Evolutionary conservation across 2,797 vertebrate species (phyloP), one percentile per base, ranked within the genome.

Genomic region (Fringilla coelebs): DNA sequence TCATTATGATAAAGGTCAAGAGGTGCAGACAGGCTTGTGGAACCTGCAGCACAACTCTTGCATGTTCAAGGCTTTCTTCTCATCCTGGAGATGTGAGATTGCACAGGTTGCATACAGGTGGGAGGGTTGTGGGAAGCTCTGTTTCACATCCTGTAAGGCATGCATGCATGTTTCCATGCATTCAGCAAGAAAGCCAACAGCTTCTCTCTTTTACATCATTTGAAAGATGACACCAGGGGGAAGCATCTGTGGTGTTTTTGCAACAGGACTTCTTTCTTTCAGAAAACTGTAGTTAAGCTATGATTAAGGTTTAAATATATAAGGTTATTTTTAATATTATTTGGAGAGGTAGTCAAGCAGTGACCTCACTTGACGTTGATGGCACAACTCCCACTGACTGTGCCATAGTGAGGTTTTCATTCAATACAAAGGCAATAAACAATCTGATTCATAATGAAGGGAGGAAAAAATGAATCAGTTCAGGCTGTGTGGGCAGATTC

Each of bases 391-490:
- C 83, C 85, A 62, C 62, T 54, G 91, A 20, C 72, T 78, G 65
- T 48, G 62, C 76, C 20, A 4, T 7, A 48, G 58, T 77, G 62
- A 38, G 85, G 31, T 75, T 94, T 94, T 88, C 85, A 96, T 86
- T 95, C 91, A 94, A 45, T 63, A 81, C 85, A 91, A 90, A 76
- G n/a, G 55, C 77, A 80, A 78, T 92, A 75, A 95, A 51, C 70
- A 40, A 52, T 75, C 65, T 85, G 72, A 88, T 86, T 96, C 73
- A 73, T 88, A 58, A 60, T 20, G 34, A 76, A 88, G 22, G 62
- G 28, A 94, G 66, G 72, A 91, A 93, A 88, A 81, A 40, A 94
- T 93, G 70, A 96, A 78, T 96, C 90, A 90, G 31, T 29, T 26
- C 79, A 75, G 54, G 54, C 49, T 40, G 61, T 61, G 94, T 94